Evolutionary conservation across 2,113 vertebrate genomes (phyloP).

Genomic region (Chiloscyllium plagiosum): DNA sequence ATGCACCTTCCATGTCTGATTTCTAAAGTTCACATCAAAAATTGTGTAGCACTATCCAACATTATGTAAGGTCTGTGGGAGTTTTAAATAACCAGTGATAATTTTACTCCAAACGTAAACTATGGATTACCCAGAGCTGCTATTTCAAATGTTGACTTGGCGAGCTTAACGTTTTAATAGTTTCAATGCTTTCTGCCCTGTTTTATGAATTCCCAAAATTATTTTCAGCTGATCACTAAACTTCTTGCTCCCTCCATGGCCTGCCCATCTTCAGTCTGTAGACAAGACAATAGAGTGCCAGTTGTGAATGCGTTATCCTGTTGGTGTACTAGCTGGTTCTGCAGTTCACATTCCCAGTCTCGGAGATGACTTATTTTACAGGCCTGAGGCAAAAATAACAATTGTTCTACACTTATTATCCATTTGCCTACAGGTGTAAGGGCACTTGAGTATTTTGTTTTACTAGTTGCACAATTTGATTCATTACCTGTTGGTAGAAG

Average conservation of each 20-base stretch:
- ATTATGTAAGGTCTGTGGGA: no score
- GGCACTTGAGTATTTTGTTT: background rate
- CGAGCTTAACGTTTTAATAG: background rate
- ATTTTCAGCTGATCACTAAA: background rate
- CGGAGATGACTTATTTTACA: background rate
- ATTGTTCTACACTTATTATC: background rate
- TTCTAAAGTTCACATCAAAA: no score
- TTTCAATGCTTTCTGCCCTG: background rate
- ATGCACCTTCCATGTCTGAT: no score
- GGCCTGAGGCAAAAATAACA: background rate
- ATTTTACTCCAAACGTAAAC: no score
- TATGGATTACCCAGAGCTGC: no score
- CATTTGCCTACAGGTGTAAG: background rate
- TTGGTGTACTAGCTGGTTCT: background rate
- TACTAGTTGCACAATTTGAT: background rate
- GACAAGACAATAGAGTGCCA: background rate
- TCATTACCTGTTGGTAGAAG: no score
- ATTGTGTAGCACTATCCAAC: no score
- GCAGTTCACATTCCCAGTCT: background rate
- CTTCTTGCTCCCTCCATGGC: background rate
- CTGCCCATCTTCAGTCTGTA: background rate
- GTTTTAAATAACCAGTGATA: no score
- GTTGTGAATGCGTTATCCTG: background rate
- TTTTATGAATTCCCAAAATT: background rate
- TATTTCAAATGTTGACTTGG: no score